Evolutionary conservation across 2,113 vertebrate genomes (phyloP).

Genomic region (Trematomus loennbergii): DNA sequence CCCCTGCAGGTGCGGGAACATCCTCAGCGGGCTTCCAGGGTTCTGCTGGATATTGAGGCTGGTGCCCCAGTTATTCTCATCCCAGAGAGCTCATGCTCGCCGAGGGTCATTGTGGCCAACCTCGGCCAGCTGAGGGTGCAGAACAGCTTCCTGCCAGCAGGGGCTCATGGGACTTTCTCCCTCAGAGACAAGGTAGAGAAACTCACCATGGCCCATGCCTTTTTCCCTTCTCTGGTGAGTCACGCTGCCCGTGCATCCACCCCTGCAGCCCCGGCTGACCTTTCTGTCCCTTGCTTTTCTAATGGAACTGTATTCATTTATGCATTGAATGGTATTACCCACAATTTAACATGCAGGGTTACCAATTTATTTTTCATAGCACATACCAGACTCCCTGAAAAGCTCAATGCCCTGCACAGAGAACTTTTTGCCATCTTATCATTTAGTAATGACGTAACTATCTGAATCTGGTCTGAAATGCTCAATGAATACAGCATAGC

Average conservation of each 20-base stretch:
- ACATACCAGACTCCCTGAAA: not conserved
- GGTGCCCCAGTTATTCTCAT: constrained; percentile 96
- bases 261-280: too few species aligned
- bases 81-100: constrained; percentile 94
- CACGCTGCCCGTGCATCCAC: constrained; percentile 5
- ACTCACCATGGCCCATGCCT: constrained; percentile 83
- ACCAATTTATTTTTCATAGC: not conserved
- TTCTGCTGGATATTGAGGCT: constrained; percentile 95
- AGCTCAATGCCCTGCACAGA: not conserved
- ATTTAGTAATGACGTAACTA: not conserved
- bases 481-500: constrained; percentile 49
- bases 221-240: constrained; percentile 86
- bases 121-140: constrained; percentile 94
- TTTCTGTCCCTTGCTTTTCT: not conserved
- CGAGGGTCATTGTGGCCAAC: constrained; percentile 93
- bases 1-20: constrained; percentile 89
- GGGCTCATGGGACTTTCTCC: constrained; percentile 90
- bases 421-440: not conserved
- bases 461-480: constrained; percentile 23
- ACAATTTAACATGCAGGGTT: too few species aligned
- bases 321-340: not conserved
- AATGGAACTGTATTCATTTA: constrained; percentile 32
- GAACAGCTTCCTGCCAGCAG: constrained; percentile 91
- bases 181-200: constrained; percentile 94
- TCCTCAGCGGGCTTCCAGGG: constrained; percentile 90